Evolutionary conservation across 2,888 invertebrate genomes (phyloP), one percentile per base, ranked within the genome.

Genomic region (Zootermopsis nevadensis): DNA sequence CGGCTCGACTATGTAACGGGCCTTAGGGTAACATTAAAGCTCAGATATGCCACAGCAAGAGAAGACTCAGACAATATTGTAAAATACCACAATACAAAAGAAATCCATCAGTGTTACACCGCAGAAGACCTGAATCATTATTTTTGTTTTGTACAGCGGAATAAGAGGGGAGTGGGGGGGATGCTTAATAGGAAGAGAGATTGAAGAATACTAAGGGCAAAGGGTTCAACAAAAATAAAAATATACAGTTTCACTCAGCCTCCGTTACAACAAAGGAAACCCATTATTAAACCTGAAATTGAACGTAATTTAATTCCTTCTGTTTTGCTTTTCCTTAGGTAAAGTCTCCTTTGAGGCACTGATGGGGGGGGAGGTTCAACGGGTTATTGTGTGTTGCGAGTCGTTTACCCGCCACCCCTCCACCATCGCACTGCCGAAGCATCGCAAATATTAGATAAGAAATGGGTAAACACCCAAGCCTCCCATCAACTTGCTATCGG

Each of bases 251-350:
- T 48, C 8, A 48, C 48, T 15, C 48, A 8, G 48, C 1, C 55
- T 55, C 0, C 24, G 22, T 19, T 19, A 7, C 60, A 27, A 60
- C 60, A 60, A 60, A 60, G 60, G 19, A 27, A n/a, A 2, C 8
- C 60, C 60, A 60, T 60, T 60, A 60, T 60, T n/a, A 60, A 60
- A 60, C 60, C 27, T 27, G 60, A 60, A 60, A 60, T 27, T 60
- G 60, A 60, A 60, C n/a, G 6, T 53, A 53, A 53, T 53, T 60
- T 60, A 60, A 60, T 0, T 8, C 4, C 60, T 27, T n/a, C 60
- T 60, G 60, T 60, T 60, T 53, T 27, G 60, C 3, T n/a, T 27
- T 24, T 60, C 48, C 48, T 60, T n/a, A 27, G 60, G 60, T n/a
- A 27, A n/a, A 60, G 12, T 60, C 60, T 15, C 53, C 60, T 60